These are phyloP conservation scores for Phodopus roborovskii DNA, from an alignment of 2,113 vertebrate genomes.

Conservation along the genomic window DNA sequence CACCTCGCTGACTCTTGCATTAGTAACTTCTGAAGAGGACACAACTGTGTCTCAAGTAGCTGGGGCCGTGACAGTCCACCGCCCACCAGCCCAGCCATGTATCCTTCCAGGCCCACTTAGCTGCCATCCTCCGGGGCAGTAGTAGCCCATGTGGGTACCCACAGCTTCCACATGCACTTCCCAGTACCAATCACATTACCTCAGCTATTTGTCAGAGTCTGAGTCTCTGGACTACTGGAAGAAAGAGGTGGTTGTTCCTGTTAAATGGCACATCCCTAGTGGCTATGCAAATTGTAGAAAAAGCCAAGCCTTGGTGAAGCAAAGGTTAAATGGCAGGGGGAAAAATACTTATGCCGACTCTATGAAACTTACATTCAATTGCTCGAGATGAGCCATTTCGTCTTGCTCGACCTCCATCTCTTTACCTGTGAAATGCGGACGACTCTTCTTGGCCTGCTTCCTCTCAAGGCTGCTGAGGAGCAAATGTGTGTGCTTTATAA, in stretches of 20 bases:
- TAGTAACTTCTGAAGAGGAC: background rate
- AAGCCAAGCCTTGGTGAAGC: background rate
- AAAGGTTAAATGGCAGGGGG: background rate
- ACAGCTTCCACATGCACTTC: background rate
- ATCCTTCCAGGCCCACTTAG: background rate
- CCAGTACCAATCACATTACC: background rate
- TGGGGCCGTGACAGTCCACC: background rate
- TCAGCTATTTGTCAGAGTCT: background rate
- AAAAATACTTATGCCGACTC: background rate
- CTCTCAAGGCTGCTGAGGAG: background rate
- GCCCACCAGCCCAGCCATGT: background rate
- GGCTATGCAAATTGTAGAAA: background rate
- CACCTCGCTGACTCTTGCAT: background rate
- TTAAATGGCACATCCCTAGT: background rate
- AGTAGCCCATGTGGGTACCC: background rate
- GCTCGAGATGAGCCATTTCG: background rate
- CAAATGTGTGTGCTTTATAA: background rate
- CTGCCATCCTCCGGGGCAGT: background rate
- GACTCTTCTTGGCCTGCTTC: background rate
- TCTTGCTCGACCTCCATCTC: background rate
- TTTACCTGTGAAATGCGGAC: constrained; percentile 13
- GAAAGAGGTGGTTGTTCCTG: background rate
- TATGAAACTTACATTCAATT: constrained; percentile 14
- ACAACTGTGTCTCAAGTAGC: background rate
- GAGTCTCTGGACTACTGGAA: background rate